Evolutionary conservation across 2,888 invertebrate genomes (phyloP).

Genomic region (Diarsia dahlii): DNA sequence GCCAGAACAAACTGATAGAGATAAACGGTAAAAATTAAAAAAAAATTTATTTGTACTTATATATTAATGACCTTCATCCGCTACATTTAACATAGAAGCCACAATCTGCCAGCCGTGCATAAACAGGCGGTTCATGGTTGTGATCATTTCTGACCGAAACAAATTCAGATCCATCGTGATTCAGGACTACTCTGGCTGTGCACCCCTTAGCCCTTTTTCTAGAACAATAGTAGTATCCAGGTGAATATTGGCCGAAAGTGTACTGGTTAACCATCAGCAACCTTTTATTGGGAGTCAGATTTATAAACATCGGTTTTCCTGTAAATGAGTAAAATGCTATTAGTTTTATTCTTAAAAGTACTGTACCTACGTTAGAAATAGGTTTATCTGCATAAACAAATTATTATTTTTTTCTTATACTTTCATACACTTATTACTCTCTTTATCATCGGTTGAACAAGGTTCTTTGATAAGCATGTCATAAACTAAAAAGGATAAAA

Average conservation of each 20-base stretch:
- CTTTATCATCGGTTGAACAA: neutral
- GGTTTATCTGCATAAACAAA: neutral
- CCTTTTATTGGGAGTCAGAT: slow-evolving; percentile 18
- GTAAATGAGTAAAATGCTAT: slow-evolving; percentile 2
- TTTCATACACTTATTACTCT: neutral
- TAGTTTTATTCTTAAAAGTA: neutral
- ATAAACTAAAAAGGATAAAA: neutral
- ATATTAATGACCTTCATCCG: slow-evolving; percentile 1
- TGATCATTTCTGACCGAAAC: slow-evolving; percentile 27
- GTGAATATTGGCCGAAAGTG: slow-evolving; percentile 44
- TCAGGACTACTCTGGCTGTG: slow-evolving; percentile 43
- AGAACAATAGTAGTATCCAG: slow-evolving; percentile 54
- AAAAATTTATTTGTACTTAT: neutral
- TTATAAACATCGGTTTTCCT: slow-evolving; percentile 40
- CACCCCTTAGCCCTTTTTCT: slow-evolving; percentile 42
- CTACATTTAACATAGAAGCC: slow-evolving; percentile 20
- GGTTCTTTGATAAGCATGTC: neutral
- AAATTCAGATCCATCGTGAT: slow-evolving; percentile 12
- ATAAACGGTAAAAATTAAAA: too few species aligned
- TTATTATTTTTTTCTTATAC: neutral
- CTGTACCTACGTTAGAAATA: too few species aligned
- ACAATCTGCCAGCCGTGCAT: slow-evolving; percentile 2
- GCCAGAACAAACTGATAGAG: too few species aligned
- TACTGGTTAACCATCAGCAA: slow-evolving; percentile 54
- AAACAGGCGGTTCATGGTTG: slow-evolving; percentile 42